Base-by-base conservation (phyloP, 2,888 invertebrate genomes). In the Campoplex capitator region DNA sequence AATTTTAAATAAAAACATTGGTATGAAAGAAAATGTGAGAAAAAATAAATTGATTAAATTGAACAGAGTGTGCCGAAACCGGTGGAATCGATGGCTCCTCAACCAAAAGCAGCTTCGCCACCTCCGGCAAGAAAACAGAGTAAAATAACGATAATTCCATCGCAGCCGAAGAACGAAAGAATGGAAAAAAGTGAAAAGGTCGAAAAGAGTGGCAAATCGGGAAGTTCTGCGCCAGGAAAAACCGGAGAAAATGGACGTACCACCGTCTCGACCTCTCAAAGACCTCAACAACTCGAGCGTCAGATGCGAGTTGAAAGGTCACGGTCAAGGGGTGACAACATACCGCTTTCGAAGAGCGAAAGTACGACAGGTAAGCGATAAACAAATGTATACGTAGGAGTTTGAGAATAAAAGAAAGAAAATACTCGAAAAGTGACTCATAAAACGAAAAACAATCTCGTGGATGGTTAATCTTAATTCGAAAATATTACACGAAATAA, bases 121-220 rank as follows among this genome's bases (percentile, higher is more conserved):
- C 83, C 88, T n/a, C 88, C 76, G 67, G 48, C 83, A 0, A 92
- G 94, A 38, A 95, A 94, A 90, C 94, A 94, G 89, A 95, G 94
- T 90, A 95, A 95, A 92, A 94, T 95, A 89, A 95, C 94, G 79
- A 95, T 95, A 90, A 93, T 94, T 83, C 95, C 95, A n/a, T 92
- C 94, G 54, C 94, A 94, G 88, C 93, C 94, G 68, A 92, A 92
- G 83, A 92, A 87, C 84, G 93, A 93, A 65, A 93, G 45, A 18
- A 11, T 32, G 68, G 68, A 56, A 56, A 83, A 62, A 28, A 35
- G n/a, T 58, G 67, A 56, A 48, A 83, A 79, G 13, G 76, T 73
- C 67, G 83, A 76, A 58, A 79, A 71, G 38, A 85, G 45, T 42
- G 74, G 67, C n/a, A 86, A 87, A 56, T 67, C 78, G 4, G 73